phyloP scores from a whole-genome alignment of 1,140 invertebrate genomes.

The Chionoecetes opilio region DNA sequence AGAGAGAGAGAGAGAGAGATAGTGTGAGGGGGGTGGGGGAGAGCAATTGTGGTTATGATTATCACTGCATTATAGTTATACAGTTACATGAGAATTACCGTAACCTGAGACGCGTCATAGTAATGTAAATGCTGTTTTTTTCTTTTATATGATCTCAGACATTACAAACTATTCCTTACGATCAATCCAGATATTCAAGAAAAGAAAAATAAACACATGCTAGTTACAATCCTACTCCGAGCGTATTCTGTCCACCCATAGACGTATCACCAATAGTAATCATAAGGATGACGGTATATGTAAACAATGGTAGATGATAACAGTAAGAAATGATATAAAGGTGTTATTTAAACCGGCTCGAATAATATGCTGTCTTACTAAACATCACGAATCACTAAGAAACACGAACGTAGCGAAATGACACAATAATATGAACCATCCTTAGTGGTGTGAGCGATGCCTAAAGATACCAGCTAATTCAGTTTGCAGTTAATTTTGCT shows the following conservation, averaged over 20 bases:
- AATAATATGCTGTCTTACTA: background rate
- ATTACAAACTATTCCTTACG: constrained; percentile 30
- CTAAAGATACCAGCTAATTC: background rate
- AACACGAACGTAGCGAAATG: background rate
- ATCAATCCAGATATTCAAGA: constrained; percentile 30
- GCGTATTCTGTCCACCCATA: no score
- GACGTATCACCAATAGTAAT: background rate
- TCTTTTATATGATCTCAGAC: no score
- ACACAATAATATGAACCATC: background rate
- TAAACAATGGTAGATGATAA: background rate
- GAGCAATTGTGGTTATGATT: constrained; percentile 67
- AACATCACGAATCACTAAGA: constrained; percentile 19
- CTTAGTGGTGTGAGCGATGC: background rate
- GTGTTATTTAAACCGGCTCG: background rate
- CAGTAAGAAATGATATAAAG: constrained; percentile 21
- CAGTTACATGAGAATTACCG: constrained; percentile 76
- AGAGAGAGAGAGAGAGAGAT: no score
- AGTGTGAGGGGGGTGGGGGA: constrained; percentile 14
- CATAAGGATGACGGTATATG: background rate
- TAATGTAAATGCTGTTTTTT: constrained; percentile 60
- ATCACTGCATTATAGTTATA: constrained; percentile 77
- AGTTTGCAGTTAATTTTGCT: constrained; percentile 7
- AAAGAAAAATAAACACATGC: no score
- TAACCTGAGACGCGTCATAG: constrained; percentile 75
- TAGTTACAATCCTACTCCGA: background rate